These are phyloP conservation scores for Sycophila sp. DNA, from an alignment of 1,140 invertebrate species.

Conservation along the genomic window DNA sequence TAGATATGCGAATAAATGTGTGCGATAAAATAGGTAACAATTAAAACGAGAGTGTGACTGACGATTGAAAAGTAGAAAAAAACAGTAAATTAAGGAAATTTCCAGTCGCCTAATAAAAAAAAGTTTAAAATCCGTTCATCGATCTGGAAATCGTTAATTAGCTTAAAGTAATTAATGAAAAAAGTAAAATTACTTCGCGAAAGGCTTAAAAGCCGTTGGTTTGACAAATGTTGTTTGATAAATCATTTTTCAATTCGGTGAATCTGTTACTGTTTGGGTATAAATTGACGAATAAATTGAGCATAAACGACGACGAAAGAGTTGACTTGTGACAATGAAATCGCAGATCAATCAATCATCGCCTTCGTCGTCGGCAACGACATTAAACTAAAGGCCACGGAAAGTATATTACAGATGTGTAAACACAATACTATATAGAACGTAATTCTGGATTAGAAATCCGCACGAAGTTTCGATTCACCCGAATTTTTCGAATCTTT, in stretches of 20 bases:
- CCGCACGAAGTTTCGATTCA: slow-evolving; percentile 11
- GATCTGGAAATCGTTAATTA: too few relatives aligned
- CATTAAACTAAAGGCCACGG: background rate
- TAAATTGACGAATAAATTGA: background rate
- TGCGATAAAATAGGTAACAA: background rate
- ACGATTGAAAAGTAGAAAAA: background rate
- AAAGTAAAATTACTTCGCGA: too few relatives aligned
- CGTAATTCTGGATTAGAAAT: slow-evolving; percentile 16
- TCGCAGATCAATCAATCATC: slow-evolving; percentile 4
- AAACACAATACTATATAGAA: background rate
- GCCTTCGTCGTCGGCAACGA: slow-evolving; percentile 4
- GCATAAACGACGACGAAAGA: background rate
- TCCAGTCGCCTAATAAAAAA: too few relatives aligned
- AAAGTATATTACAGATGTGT: slow-evolving; percentile 24
- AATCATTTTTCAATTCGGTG: background rate
- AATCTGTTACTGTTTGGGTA: background rate
- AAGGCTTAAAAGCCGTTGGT: too few relatives aligned
- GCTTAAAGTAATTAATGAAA: too few relatives aligned
- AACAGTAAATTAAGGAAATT: too few relatives aligned
- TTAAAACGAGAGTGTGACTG: background rate
- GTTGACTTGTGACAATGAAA: slow-evolving; percentile 5
- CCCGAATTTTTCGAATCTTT: background rate
- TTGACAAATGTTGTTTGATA: too few relatives aligned
- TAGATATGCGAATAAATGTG: background rate
- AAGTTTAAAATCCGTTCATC: too few relatives aligned